Evolutionary conservation across 64 coral and sea anemone genomes (phyloP).

Genomic region (Porites australiensis): DNA sequence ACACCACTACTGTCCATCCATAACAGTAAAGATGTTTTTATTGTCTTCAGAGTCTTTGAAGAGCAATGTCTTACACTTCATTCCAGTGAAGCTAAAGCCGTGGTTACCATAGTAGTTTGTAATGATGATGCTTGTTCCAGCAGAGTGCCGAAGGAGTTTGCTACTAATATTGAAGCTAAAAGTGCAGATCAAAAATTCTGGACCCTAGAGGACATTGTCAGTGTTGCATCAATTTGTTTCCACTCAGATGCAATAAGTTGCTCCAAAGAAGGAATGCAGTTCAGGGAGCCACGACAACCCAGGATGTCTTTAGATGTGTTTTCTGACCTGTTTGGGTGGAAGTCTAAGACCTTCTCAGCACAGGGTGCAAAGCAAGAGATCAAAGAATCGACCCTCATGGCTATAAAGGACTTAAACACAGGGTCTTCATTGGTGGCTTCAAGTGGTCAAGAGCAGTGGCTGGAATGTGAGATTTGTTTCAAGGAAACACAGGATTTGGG

Average conservation of each 20-base stretch:
- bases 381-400: background rate
- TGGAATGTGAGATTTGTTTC: constrained; percentile 56
- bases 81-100: constrained; percentile 14
- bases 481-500: background rate
- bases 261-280: background rate
- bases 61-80: background rate
- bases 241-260: background rate
- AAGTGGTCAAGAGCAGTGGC: too few species aligned
- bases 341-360: constrained; percentile 19
- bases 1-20: background rate
- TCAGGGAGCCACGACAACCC: constrained; percentile 9
- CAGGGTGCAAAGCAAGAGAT: background rate
- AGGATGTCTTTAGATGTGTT: constrained; percentile 20
- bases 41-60: constrained; percentile 44
- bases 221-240: constrained; percentile 4
- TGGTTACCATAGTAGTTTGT: constrained; percentile 16
- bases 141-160: background rate
- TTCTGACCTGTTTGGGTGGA: constrained; percentile 53
- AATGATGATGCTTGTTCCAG: background rate
- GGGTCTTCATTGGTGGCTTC: background rate
- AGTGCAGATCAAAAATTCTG: background rate
- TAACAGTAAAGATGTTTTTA: constrained; percentile 10
- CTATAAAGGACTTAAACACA: background rate
- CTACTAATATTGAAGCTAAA: background rate
- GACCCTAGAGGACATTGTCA: constrained; percentile 9